Conservation (phyloP, 2,797 vertebrate species). For the Gymnodraco acuticeps region DNA sequence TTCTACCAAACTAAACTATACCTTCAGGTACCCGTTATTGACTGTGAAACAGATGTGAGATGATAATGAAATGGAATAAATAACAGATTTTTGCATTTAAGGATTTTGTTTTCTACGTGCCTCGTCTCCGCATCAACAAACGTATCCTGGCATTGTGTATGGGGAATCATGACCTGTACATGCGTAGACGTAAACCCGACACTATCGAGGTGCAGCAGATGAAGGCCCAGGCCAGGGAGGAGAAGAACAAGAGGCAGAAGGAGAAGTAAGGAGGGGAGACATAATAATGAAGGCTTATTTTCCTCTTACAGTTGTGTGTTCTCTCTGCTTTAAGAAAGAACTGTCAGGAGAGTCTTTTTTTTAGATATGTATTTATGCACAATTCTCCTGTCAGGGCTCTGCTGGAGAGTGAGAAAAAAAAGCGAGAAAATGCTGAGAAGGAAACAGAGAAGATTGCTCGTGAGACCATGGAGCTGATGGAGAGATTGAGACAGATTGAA, state of each 20-base stretch:
- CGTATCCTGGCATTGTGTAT: slow-evolving; percentile 96
- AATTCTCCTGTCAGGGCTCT: slow-evolving; percentile 89
- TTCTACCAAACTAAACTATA: slow-evolving; percentile 19
- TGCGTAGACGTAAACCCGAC: slow-evolving; percentile 96
- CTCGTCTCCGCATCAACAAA: slow-evolving; percentile 97
- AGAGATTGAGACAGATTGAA: slow-evolving; percentile 94
- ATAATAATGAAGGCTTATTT: slow-evolving; percentile 35
- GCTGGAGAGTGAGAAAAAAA: slow-evolving; percentile 97
- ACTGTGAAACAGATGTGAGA: slow-evolving; percentile 21
- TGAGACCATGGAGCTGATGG: slow-evolving; percentile 97
- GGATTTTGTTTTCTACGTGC: slow-evolving; percentile 98
- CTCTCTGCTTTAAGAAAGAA: slow-evolving; percentile 70
- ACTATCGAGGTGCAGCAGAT: slow-evolving; percentile 99
- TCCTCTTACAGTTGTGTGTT: slow-evolving; percentile 66
- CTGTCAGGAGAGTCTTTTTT: slow-evolving; percentile 62
- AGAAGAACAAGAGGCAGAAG: slow-evolving; percentile 97
- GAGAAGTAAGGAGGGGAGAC: slow-evolving; percentile 86
- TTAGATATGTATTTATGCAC: slow-evolving; percentile 75
- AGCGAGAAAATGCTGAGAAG: slow-evolving; percentile 96
- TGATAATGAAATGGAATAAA: slow-evolving; percentile 9
- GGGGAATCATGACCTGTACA: slow-evolving; percentile 98
- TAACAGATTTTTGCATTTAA: slow-evolving; percentile 63
- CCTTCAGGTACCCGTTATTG: slow-evolving; percentile 1
- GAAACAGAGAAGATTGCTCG: slow-evolving; percentile 97
- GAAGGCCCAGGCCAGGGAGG: slow-evolving; percentile 97